These are phyloP conservation scores for Phainopepla nitens DNA, from an alignment of 2,113 vertebrate genomes.

Conservation along the genomic window DNA sequence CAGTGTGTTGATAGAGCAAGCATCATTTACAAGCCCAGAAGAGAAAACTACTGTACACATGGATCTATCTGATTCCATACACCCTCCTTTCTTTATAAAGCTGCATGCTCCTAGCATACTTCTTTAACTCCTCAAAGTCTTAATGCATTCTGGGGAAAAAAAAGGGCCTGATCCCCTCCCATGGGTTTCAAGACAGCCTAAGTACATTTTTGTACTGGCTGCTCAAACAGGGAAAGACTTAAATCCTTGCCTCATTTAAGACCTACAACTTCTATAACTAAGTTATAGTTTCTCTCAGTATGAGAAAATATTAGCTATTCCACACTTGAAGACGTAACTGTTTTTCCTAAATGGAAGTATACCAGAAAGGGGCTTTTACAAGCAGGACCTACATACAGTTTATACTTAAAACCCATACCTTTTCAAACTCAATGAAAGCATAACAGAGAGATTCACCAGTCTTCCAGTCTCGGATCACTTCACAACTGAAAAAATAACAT, in stretches of 20 bases:
- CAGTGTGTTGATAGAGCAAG: neutral
- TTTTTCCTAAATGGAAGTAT: neutral
- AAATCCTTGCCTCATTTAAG: neutral
- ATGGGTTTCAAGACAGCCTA: neutral
- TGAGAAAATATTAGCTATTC: neutral
- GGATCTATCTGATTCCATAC: neutral
- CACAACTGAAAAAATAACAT: constrained; percentile 81
- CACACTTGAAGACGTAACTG: neutral
- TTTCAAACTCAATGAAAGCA: constrained; percentile 98
- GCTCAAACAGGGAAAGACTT: neutral
- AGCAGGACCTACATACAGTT: neutral
- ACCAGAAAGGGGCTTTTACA: neutral
- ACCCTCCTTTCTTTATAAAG: neutral
- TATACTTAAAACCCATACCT: constrained; percentile 72
- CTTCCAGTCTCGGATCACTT: constrained; percentile 97
- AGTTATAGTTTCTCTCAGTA: neutral
- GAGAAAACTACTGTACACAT: neutral
- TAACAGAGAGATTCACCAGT: constrained; percentile 96
- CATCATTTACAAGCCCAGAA: neutral
- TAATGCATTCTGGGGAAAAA: neutral
- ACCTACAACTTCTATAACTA: neutral
- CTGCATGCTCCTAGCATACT: neutral
- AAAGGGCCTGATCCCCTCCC: neutral
- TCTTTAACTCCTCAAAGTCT: neutral
- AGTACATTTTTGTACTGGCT: neutral